phyloP scores from a whole-genome alignment of 1,140 invertebrate species.

The Zaprionus gabonicus region DNA sequence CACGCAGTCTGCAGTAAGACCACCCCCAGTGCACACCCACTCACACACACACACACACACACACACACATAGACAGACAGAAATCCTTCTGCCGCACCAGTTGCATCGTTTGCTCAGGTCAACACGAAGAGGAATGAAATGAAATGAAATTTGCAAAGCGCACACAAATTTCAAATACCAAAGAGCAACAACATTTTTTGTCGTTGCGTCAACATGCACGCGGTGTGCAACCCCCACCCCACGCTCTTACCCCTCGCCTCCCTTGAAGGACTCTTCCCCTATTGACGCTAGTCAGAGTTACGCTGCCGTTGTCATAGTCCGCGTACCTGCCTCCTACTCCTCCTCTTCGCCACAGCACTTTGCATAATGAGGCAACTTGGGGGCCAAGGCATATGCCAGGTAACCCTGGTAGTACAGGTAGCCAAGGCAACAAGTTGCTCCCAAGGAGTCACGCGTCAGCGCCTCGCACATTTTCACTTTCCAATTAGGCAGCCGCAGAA shows the following conservation, averaged over 20 bases:
- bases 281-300: constrained; percentile 1
- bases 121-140: constrained; percentile 29
- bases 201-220: constrained; percentile 31
- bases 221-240: not conserved
- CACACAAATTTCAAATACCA: constrained; percentile 59
- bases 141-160: constrained; percentile 65
- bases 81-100: constrained; percentile 3
- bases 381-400: constrained; percentile 1
- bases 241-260: not conserved
- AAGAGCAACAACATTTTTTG: constrained; percentile 46
- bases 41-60: not conserved
- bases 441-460: constrained; percentile 69
- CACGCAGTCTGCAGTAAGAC: not conserved
- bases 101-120: constrained; percentile 54
- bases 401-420: constrained; percentile 17
- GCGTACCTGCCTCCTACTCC: not conserved
- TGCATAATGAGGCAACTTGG: constrained; percentile 70
- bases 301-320: not conserved
- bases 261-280: constrained; percentile 15
- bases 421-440: constrained; percentile 59
- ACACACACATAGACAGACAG: not conserved
- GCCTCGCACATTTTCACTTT: constrained; percentile 66
- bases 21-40: not conserved
- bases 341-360: constrained; percentile 50
- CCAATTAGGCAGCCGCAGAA: constrained; percentile 48